Percentiles rank a stretch among this genome's conserved stretches.
phyloP scores from a whole-genome alignment of 2,888 invertebrate genomes.

The Dynastes tityus region DNA sequence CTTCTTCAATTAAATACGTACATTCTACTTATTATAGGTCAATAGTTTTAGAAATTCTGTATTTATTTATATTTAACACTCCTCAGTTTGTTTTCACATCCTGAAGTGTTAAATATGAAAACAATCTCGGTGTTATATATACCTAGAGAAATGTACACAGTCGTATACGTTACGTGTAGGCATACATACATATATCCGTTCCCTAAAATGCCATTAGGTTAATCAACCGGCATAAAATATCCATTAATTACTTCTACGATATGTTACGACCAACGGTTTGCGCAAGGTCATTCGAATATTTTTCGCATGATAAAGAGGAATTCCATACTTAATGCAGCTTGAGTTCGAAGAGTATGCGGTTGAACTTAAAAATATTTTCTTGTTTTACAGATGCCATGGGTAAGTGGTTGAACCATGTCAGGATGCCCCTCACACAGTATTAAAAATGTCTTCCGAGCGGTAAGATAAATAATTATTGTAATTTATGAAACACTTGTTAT shows the following conservation, averaged over 20 bases:
- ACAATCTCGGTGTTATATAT: slow-evolving; percentile 26
- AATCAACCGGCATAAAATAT: slow-evolving; percentile 49
- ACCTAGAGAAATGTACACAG: slow-evolving; percentile 6
- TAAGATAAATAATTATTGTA: slow-evolving; percentile 44
- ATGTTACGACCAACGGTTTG: slow-evolving; percentile 29
- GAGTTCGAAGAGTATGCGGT: slow-evolving; percentile 14
- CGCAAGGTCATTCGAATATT: slow-evolving; percentile 42
- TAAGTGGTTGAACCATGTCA: slow-evolving; percentile 73
- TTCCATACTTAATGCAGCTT: slow-evolving; percentile 44
- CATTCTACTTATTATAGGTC: slow-evolving; percentile 6
- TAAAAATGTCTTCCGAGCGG: slow-evolving; percentile 31
- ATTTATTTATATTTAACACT: slow-evolving; percentile 32
- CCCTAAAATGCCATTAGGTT: slow-evolving; percentile 49
- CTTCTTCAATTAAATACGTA: not conserved
- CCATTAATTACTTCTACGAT: slow-evolving; percentile 42
- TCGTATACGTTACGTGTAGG: slow-evolving; percentile 22
- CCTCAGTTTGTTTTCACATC: slow-evolving; percentile 27
- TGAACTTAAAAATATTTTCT: slow-evolving; percentile 60
- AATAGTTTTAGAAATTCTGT: slow-evolving; percentile 3
- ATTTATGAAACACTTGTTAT: slow-evolving; percentile 17
- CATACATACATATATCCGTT: slow-evolving; percentile 18
- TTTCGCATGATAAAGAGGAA: slow-evolving; percentile 35
- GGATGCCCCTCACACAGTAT: slow-evolving; percentile 50
- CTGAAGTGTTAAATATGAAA: slow-evolving; percentile 29
- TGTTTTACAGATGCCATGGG: slow-evolving; percentile 88